These are phyloP conservation scores for Pteruthius melanotis DNA, from an alignment of 2,113 vertebrate genomes.

Conservation along the genomic window DNA sequence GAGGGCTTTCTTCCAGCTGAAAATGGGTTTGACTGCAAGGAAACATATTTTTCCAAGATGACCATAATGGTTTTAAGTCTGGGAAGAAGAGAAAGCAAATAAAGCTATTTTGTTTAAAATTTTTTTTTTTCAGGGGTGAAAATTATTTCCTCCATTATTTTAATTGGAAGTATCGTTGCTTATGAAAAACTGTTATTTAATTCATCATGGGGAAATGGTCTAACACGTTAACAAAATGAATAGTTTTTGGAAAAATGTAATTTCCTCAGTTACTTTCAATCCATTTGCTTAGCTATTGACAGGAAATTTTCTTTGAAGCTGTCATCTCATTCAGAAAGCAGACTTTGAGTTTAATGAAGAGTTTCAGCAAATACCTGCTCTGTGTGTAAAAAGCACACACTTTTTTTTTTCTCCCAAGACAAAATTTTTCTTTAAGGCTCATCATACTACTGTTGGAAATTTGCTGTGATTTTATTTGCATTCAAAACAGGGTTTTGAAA, in stretches of 20 bases:
- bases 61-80: neutral
- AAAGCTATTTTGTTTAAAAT: neutral
- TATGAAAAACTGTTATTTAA: neutral
- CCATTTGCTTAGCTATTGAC: neutral
- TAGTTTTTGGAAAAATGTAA: neutral
- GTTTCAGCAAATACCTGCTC: neutral
- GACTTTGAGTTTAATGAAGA: neutral
- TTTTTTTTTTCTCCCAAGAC: neutral
- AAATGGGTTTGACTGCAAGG: neutral
- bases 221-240: neutral
- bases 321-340: neutral
- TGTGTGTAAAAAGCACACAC: neutral
- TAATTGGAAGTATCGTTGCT: neutral
- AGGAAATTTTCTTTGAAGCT: neutral
- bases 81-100: neutral
- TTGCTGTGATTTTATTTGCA: neutral
- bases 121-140: neutral
- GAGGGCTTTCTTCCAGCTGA: neutral
- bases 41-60: neutral
- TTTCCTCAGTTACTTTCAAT: neutral
- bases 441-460: neutral
- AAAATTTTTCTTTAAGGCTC: neutral
- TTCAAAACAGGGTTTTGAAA: neutral
- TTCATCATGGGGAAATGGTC: neutral
- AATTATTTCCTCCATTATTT: neutral